phyloP scores from a whole-genome alignment of 2,888 invertebrate genomes.

The Nomada fabriciana region DNA sequence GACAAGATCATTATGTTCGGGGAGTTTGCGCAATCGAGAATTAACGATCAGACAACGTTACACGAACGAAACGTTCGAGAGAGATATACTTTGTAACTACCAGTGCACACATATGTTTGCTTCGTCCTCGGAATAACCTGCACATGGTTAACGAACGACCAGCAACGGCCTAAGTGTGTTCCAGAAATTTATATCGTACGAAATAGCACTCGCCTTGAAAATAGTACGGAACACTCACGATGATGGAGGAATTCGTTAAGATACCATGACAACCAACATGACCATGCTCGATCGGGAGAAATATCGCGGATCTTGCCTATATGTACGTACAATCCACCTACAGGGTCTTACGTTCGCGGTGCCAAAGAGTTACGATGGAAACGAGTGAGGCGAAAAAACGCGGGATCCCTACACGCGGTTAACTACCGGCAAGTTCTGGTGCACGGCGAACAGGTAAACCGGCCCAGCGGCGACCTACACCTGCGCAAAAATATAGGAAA shows the following conservation, averaged over 20 bases:
- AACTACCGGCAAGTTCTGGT: slow-evolving; percentile 71
- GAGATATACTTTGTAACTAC: slow-evolving; percentile 52
- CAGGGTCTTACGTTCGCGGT: slow-evolving; percentile 51
- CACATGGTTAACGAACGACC: neutral
- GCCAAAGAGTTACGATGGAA: slow-evolving; percentile 61
- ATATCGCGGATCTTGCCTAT: slow-evolving; percentile 22
- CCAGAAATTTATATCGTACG: slow-evolving; percentile 5
- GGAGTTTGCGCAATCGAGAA: slow-evolving; percentile 71
- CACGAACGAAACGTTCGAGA: slow-evolving; percentile 40
- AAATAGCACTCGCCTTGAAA: slow-evolving; percentile 6
- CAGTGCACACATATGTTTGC: slow-evolving; percentile 34
- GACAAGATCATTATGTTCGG: slow-evolving; percentile 68
- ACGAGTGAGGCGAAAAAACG: slow-evolving; percentile 48
- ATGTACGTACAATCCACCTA: slow-evolving; percentile 43
- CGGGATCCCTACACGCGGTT: slow-evolving; percentile 62
- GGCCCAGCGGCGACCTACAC: slow-evolving; percentile 63
- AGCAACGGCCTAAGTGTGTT: neutral
- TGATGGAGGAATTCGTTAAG: slow-evolving; percentile 35
- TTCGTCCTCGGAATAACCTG: slow-evolving; percentile 26
- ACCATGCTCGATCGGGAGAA: slow-evolving; percentile 32
- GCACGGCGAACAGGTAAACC: slow-evolving; percentile 72
- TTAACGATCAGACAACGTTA: slow-evolving; percentile 70
- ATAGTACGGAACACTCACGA: neutral
- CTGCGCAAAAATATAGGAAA: slow-evolving; percentile 61
- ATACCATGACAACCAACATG: slow-evolving; percentile 27